Evolutionary conservation across 2,113 vertebrate genomes (phyloP).

Genomic region (Misgurnus anguillicaudatus): DNA sequence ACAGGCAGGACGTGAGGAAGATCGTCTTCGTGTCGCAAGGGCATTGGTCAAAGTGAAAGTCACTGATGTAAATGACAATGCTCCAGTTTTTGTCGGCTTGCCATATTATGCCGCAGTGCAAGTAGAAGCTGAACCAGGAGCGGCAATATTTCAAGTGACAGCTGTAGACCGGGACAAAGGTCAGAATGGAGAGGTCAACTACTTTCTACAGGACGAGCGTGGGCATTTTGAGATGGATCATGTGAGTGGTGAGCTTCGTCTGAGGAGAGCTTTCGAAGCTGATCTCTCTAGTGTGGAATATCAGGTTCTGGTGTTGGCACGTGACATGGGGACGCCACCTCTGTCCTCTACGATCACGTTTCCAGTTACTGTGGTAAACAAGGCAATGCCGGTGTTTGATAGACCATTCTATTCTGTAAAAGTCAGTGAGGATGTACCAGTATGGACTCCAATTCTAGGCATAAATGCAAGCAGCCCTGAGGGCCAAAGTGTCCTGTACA

Average conservation of each 20-base stretch:
- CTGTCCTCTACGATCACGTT: constrained; percentile 85
- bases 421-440: constrained; percentile 85
- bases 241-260: constrained; percentile 80
- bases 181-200: constrained; percentile 90
- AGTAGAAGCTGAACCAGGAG: constrained; percentile 89
- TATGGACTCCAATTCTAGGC: constrained; percentile 87
- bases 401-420: constrained; percentile 90
- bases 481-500: constrained; percentile 94
- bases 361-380: constrained; percentile 94
- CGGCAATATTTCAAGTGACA: constrained; percentile 86
- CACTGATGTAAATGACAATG: constrained; percentile 93
- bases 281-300: constrained; percentile 94
- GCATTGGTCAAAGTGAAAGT: constrained; percentile 89
- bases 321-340: constrained; percentile 86
- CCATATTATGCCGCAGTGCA: constrained; percentile 97
- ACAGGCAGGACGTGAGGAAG: constrained; percentile 89
- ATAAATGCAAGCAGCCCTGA: constrained; percentile 96
- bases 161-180: constrained; percentile 91
- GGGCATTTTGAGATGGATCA: constrained; percentile 94
- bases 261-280: constrained; percentile 89
- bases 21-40: constrained; percentile 86
- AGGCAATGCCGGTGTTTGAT: constrained; percentile 97
- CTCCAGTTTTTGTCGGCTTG: constrained; percentile 90
- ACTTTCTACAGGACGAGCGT: constrained; percentile 85
- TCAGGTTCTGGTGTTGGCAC: constrained; percentile 84